Base-by-base conservation (phyloP, 2,113 vertebrate genomes). In the Microcebus ravelobensis region DNA sequence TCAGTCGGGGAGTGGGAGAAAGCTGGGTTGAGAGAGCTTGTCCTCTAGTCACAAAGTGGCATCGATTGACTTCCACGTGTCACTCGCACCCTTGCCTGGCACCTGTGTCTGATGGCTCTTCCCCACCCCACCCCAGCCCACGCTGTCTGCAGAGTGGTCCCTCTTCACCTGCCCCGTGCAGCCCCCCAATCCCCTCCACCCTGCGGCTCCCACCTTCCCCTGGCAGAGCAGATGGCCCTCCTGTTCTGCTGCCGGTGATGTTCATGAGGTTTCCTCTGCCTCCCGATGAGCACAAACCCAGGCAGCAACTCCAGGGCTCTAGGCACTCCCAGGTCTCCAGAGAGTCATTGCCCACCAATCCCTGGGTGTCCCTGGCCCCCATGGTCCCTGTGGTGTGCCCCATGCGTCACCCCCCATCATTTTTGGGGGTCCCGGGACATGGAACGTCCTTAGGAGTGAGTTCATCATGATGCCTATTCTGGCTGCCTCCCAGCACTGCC, bases 61-160 rank as follows among this genome's bases (percentile, higher is more conserved):
- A 0, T 39, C 8, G 17, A 57, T 8, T 34, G 6, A 14, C 42
- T 61, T 74, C 5, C 25, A 1, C 4, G 0, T 17, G 3, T 34
- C 21, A 7, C 79, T 6, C 1, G 2, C 25, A 63, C 23, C 50
- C 45, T 34, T 4, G 21, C 94, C 48, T 3, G 5, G 77, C 14
- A 42, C 59, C 61, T 13, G 4, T 18, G 29, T 25, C 57, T 42
- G 8, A 7, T 1, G 18, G 42, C n/a, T 27, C 31, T 9, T n/a
- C n/a, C 36, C 14, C 8, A 5, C 45, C 42, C 48, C 61, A 42
- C 36, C 50, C 8, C 27, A 52, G 27, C 27, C 84, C 61, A 27
- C 82, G 14, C 67, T 55, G 65, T 86, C n/a, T 68, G 88, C 59
- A 57, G 27, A 82, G 81, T 39, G 17, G 34, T 9, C 50, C 50